phyloP scores from a whole-genome alignment of 2,888 invertebrate genomes.

The Drosophila neonasuta region DNA sequence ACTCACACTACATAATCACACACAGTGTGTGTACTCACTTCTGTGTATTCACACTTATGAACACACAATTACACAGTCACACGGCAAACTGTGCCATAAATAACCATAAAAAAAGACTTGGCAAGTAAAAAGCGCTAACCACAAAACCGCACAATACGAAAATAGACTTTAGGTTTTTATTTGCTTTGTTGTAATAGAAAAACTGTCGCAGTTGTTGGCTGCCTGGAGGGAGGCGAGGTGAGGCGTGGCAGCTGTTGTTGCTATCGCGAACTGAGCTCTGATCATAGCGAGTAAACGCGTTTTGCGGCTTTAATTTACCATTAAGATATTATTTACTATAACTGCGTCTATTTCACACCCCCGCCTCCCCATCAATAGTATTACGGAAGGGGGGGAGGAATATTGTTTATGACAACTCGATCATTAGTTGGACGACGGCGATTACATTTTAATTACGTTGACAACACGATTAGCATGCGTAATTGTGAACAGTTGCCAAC shows the following conservation, averaged over 20 bases:
- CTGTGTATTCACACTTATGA: constrained; percentile 17
- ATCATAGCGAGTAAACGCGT: constrained; percentile 56
- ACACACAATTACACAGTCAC: constrained; percentile 21
- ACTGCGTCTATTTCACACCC: constrained; percentile 28
- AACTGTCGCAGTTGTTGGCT: constrained; percentile 4
- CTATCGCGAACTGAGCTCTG: constrained; percentile 23
- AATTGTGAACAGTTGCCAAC: constrained; percentile 55
- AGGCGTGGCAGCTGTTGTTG: constrained; percentile 23
- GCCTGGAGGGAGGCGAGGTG: background rate
- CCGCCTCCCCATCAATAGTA: background rate
- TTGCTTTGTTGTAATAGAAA: constrained; percentile 46
- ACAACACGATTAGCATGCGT: constrained; percentile 75
- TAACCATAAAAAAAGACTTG: constrained; percentile 47
- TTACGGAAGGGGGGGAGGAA: constrained; percentile 1
- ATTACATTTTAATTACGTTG: constrained; percentile 76
- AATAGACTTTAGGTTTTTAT: constrained; percentile 53
- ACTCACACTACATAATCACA: constrained; percentile 15
- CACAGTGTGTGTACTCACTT: constrained; percentile 11
- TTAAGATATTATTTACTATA: constrained; percentile 72
- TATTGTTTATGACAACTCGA: constrained; percentile 65
- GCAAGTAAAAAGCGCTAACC: constrained; percentile 49
- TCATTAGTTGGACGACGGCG: constrained; percentile 64
- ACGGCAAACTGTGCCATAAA: constrained; percentile 57
- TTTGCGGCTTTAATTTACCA: constrained; percentile 75
- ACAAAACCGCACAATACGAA: constrained; percentile 61